Base-by-base conservation (phyloP, 1,140 invertebrate species). In the Drosophila guanche region DNA sequence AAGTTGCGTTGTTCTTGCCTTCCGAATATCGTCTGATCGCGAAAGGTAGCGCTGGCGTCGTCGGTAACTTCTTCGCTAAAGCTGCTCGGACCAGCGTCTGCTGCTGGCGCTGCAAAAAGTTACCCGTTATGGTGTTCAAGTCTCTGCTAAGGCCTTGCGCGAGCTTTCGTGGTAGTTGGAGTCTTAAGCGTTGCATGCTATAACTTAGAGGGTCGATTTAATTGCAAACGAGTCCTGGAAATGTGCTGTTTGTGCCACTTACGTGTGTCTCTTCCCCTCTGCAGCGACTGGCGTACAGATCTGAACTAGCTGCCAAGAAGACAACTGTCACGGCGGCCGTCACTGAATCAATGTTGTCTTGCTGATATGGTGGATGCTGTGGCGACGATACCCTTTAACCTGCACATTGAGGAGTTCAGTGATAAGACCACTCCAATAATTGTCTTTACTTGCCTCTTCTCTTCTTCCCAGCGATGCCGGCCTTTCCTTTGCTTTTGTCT, bases 11-110 rank as follows among this genome's bases (percentile, higher is more conserved):
- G 16, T 46, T 20, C 4, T 43, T 23, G 40, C 37, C 2, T 29
- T 46, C 37, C 50, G 72, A 75, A 68, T 37, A 75, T 75, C 51
- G 51, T 76, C 71, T 76, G 71, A 75, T 76, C 71, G 72, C 47
- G 22, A 16, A 62, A n/a, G 23, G 23, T 4, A 63, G 37, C 10
- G 50, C 16, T 45, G 57, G 12, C 20, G 33, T 16, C 20, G 33
- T 16, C 45, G 55, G 48, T 8, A 54, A 3, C 10, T 29, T 33
- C 40, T 68, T 16, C 5, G 57, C n/a, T 43, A 55, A 55, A 72
- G 68, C 55, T 67, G 37, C 20, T 7, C 4, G 23, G 8, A 20
- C 50, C 54, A 56, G 71, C 53, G 58, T 62, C 14, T 22, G 53
- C 6, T n/a, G 12, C n/a, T 3, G 7, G 27, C 25, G 47, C 10